Base-by-base conservation (phyloP, 2,113 vertebrate genomes). In the Axis porcinus region DNA sequence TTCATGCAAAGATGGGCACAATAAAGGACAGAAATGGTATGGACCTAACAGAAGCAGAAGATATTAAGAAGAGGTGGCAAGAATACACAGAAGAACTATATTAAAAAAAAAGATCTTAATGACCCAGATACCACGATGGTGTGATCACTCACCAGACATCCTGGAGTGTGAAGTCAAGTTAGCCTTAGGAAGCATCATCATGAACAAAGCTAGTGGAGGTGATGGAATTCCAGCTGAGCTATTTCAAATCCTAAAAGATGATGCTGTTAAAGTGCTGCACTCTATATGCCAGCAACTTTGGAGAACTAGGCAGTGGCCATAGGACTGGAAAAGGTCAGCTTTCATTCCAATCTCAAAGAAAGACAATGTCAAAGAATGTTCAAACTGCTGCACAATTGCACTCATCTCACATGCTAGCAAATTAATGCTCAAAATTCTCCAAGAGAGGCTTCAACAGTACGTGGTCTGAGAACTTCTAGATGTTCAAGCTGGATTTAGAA, bases 141-240 rank as follows among this genome's bases (percentile, higher is more conserved):
- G n/a, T 70, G 67, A 70, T 40, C 5, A 70, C n/a, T 70, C n/a
- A 70, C 36, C 67, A 70, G 67, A 70, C 19, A 70, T 70, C 67
- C n/a, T 40, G 19, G 67, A 70, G 19, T 23, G n/a, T 70, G 67
- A 23, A 70, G 2, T 70, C 67, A 70, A 70, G n/a, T 40, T n/a
- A 1, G n/a, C n/a, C 67, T 70, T 40, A 70, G 67, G 19, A 40
- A 40, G n/a, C n/a, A 23, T 40, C n/a, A 70, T 19, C 10, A 23
- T 0, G 1, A 40, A 70, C 67, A 70, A 40, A 70, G n/a, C 67
- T 40, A 70, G 67, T 0, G 1, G 19, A 12, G n/a, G 67, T 70
- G 67, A 23, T 70, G n/a, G 2, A 40, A 70, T 70, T 70, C n/a
- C n/a, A 23, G 36, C 19, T 70, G 67, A 70, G 67, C 67, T 70